Base-by-base conservation (phyloP, 1,140 invertebrate species). In the Aphis craccivora region DNA sequence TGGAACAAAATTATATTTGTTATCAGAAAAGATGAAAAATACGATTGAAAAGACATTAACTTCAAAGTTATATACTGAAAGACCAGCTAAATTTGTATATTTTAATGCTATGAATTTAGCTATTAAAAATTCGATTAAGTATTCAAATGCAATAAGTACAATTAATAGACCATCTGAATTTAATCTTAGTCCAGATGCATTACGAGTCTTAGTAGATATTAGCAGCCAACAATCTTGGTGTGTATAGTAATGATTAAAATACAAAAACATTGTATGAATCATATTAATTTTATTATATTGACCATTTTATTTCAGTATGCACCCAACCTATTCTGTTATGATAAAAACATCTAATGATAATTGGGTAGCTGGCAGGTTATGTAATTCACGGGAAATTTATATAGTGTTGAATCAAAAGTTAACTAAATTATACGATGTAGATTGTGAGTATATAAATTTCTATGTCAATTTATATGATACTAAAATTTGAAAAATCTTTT, bases 101-200 rank as follows among this genome's bases (percentile, higher is more conserved):
- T 93, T 93, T 37, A 93, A 93, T 84, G 81, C 81, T 51, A 93
- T 93, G 91, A 93, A 93, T 84, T 86, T 93, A 93, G 91, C 91
- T 20, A 93, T 93, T 51, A 93, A 93, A 84, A 93, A 93, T 86
- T 93, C 91, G 40, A 84, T 93, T 37, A 93, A 86, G 35, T n/a
- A 25, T 30, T 55, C 91, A 23, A 93, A 93, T 25, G 40, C 48
- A 22, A 7, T 20, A 20, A 4, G 37, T 43, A 53, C 91, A 18
- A 55, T 35, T 43, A 90, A 67, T 67, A 93, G 37, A 86, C 35
- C 81, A 20, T 43, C n/a, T 20, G 91, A 93, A 40, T 93, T 93
- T 84, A 84, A 84, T 93, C n/a, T 93, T 40, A 93, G 91, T 84
- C 91, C 91, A 8, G 91, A 93, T 40, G 14, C 91, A 43, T 84